A percentile compares a stretch with the other conserved stretches of the same genome.
Conservation (phyloP, 2,113 vertebrate species). For the Oriolus oriolus region DNA sequence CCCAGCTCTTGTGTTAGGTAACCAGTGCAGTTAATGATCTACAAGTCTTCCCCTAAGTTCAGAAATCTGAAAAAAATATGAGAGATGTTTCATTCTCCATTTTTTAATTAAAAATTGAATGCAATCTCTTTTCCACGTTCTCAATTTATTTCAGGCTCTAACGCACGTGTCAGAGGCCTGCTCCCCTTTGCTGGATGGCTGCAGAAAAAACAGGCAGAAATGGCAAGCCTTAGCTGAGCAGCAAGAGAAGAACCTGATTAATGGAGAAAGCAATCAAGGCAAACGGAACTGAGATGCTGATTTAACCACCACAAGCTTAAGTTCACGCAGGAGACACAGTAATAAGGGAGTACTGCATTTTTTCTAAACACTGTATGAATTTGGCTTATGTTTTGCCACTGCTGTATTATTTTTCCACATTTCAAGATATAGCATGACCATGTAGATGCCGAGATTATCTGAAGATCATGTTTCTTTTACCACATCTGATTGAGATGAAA, state of each 20-base stretch:
- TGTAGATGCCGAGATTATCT: not conserved
- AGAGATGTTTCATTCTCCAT: not conserved
- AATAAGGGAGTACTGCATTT: constrained; percentile 34
- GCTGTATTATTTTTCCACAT: constrained; percentile 73
- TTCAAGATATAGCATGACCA: constrained; percentile 27
- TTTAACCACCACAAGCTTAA: not conserved
- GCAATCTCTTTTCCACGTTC: not conserved
- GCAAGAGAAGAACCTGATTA: constrained; percentile 80
- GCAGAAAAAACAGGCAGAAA: constrained; percentile 87
- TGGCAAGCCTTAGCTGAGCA: constrained; percentile 91
- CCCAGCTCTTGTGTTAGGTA: not conserved
- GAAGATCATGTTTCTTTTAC: constrained; percentile 12
- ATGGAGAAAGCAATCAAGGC: constrained; percentile 74
- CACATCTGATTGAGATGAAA: not conserved
- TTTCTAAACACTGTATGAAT: constrained; percentile 61
- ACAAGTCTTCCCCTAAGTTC: not conserved
- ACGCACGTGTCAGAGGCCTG: constrained; percentile 84
- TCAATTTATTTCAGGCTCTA: constrained; percentile 78
- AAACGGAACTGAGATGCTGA: constrained; percentile 62
- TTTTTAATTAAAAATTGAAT: not conserved
- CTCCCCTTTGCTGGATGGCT: constrained; percentile 90
- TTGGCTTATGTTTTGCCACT: constrained; percentile 73
- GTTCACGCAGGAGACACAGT: not conserved
- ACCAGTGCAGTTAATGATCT: not conserved
- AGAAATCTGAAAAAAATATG: not conserved